Evolutionary conservation across 2,888 invertebrate genomes (phyloP).

Genomic region (Diarsia rubi): DNA sequence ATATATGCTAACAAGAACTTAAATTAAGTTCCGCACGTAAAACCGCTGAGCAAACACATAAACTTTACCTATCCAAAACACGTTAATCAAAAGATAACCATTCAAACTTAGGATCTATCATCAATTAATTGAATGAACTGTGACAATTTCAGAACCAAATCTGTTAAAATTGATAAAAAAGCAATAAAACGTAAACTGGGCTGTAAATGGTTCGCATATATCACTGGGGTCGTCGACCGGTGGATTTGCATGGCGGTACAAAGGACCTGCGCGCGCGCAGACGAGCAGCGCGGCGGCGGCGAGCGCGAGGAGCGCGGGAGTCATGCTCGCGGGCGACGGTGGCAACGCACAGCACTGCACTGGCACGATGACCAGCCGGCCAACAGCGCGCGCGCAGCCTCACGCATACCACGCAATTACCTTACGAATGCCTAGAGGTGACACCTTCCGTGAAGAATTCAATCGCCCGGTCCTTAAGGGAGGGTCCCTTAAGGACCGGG

Average conservation of each 20-base stretch:
- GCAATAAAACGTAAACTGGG: slow-evolving; percentile 67
- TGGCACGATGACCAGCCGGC: slow-evolving; percentile 51
- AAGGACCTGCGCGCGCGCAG: slow-evolving; percentile 75
- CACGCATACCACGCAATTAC: slow-evolving; percentile 38
- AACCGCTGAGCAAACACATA: slow-evolving; percentile 36
- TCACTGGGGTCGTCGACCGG: slow-evolving; percentile 86
- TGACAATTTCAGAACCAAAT: slow-evolving; percentile 26
- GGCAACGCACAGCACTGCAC: slow-evolving; percentile 69
- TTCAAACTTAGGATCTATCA: slow-evolving; percentile 17
- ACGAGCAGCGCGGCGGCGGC: slow-evolving; percentile 70
- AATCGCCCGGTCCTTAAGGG: too few relatives aligned
- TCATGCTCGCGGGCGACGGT: slow-evolving; percentile 68
- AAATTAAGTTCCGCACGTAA: slow-evolving; percentile 3
- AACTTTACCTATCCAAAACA: slow-evolving; percentile 38
- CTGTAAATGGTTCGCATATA: slow-evolving; percentile 74
- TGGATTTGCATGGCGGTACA: slow-evolving; percentile 77
- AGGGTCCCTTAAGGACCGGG: background rate
- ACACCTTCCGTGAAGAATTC: slow-evolving; percentile 17
- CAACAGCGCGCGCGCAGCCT: slow-evolving; percentile 2
- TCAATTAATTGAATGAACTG: slow-evolving; percentile 29
- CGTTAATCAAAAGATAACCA: slow-evolving; percentile 21
- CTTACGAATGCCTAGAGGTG: slow-evolving; percentile 45
- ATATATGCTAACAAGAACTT: slow-evolving; percentile 6
- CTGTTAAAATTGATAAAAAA: slow-evolving; percentile 47
- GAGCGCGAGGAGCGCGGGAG: slow-evolving; percentile 70